These are phyloP conservation scores for Tortricodes alternella DNA, from an alignment of 2,888 invertebrate genomes.

Conservation along the genomic window DNA sequence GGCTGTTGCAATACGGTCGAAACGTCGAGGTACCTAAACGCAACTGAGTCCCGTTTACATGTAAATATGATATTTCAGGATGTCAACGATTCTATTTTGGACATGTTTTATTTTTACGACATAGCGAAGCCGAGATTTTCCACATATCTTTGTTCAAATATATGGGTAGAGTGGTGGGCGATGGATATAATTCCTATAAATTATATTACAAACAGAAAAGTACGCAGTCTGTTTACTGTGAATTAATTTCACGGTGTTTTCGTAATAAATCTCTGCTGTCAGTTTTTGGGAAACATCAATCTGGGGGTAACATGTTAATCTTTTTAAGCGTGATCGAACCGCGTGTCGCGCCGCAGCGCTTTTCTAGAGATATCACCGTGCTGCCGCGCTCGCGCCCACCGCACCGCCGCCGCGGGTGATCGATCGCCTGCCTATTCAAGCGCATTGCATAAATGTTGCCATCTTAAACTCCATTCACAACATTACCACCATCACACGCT, in stretches of 20 bases:
- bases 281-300: constrained; percentile 43
- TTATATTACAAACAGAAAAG: no score
- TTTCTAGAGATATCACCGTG: constrained; percentile 54
- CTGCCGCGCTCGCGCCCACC: constrained; percentile 41
- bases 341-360: constrained; percentile 41
- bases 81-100: no score
- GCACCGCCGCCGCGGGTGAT: constrained; percentile 42
- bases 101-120: no score
- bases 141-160: no score
- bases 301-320: constrained; percentile 61
- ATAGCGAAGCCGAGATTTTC: no score
- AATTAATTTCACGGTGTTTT: constrained; percentile 47
- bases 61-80: no score
- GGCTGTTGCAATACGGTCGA: no score
- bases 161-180: no score
- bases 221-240: background rate
- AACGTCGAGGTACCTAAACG: no score
- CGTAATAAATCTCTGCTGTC: constrained; percentile 26
- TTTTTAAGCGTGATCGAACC: constrained; percentile 61
- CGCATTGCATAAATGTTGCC: constrained; percentile 37
- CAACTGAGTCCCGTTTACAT: no score
- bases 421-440: constrained; percentile 47
- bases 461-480: constrained; percentile 40
- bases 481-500: constrained; percentile 36
- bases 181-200: no score